Evolutionary conservation across 1,140 invertebrate genomes (phyloP), one percentile per base, ranked within the genome.

Genomic region (Bombyx mandarina): DNA sequence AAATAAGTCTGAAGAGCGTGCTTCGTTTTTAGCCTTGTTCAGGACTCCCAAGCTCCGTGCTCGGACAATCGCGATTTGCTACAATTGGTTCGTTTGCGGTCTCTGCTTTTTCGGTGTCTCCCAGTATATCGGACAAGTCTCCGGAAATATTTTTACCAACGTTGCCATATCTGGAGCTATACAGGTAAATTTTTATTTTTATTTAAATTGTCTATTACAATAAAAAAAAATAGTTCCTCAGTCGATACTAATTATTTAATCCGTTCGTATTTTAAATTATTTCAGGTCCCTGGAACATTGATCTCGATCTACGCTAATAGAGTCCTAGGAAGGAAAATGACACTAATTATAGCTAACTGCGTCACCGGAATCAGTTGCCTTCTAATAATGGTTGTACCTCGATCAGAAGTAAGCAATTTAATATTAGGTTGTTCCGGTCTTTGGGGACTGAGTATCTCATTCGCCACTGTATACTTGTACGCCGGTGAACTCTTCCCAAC

Each of bases 81-180:
- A 92, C 67, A 91, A 92, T 62, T 95, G 93, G 93, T 79, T 93
- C 44, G 92, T 93, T 1, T 93, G 92, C 59, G 93, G 93, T 5
- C 88, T 94, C 63, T 93, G 93, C 51, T 92, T 94, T 70, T 95
- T 93, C 65, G 93, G 93, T 1, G 90, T 93, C 1, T 92, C 93
- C 0, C 93, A 95, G 69, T 94, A 93, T 68, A 91, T 94, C 52
- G 91, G 93, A 0, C 90, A 92, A 58, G 86, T 93, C 5, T 91
- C 90, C 8, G 93, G 93, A 6, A 87, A 94, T 73, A 93, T 94
- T 49, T 94, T 94, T 69, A 58, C 92, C 3, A 95, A 94, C 75
- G 92, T 94, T 43, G 89, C 93, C 3, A 81, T 93, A 7, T 93
- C 93, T n/a, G 92, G 91, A 58, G 62, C 66, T n/a, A 81, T 88